phyloP scores from a whole-genome alignment of 2,888 invertebrate genomes.

The Chymomyza caudatula region DNA sequence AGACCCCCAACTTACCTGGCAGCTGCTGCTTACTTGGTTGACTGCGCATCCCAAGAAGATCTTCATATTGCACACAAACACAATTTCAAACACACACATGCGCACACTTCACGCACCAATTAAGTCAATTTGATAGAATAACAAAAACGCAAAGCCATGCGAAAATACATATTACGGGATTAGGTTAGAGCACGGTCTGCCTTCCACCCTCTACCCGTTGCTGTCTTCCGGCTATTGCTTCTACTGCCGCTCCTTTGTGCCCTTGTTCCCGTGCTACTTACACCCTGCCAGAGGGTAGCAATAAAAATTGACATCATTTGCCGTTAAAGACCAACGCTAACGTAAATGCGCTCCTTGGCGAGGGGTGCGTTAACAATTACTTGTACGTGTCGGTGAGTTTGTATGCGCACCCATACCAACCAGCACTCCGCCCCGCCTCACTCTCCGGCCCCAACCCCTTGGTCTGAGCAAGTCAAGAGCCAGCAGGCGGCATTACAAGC shows the following conservation, averaged over 20 bases:
- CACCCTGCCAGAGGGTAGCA: constrained; percentile 14
- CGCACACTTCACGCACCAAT: constrained; percentile 67
- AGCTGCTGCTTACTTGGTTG: neutral
- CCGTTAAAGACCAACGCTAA: constrained; percentile 47
- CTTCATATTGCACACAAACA: neutral
- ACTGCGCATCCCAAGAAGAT: neutral
- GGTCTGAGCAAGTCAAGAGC: constrained; percentile 47
- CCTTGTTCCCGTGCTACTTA: constrained; percentile 8
- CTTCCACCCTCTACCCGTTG: neutral
- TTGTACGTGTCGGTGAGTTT: constrained; percentile 16
- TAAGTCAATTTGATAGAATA: constrained; percentile 56
- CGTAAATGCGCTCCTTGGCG: constrained; percentile 13
- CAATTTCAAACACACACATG: neutral
- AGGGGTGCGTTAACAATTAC: constrained; percentile 60
- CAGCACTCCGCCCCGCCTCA: neutral
- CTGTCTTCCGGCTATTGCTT: no score
- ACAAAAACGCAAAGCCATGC: constrained; percentile 29
- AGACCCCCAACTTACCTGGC: constrained; percentile 3
- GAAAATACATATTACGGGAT: neutral
- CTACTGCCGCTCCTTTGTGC: neutral
- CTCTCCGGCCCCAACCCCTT: neutral
- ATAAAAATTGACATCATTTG: constrained; percentile 66
- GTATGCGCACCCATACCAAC: constrained; percentile 53
- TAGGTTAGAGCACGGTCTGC: neutral
- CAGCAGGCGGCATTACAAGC: constrained; percentile 73